Evolutionary conservation across 2,113 vertebrate genomes (phyloP).

Genomic region (human): GRCh38 chr22:30672001-30672500

Average conservation of each 20-base stretch:
- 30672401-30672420: not conserved
- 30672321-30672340: not conserved
- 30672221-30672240: not conserved
- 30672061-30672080: too few relatives aligned
- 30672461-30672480: not conserved
- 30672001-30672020: too few relatives aligned
- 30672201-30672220: not conserved
- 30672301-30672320: not conserved
- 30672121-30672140: not conserved
- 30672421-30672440: not conserved
- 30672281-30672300: not conserved
- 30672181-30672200: conserved; percentile 10
- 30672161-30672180: not conserved
- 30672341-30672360: not conserved
- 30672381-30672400: not conserved
- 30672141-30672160: not conserved
- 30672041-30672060: too few relatives aligned
- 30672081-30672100: too few relatives aligned
- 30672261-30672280: too few relatives aligned
- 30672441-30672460: not conserved
- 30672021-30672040: too few relatives aligned
- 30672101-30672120: not conserved
- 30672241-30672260: not conserved
- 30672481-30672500: not conserved
- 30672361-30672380: not conserved